These are phyloP conservation scores for Anas platyrhynchos DNA, from an alignment of 2,113 vertebrate genomes.

Conservation along the genomic window DNA sequence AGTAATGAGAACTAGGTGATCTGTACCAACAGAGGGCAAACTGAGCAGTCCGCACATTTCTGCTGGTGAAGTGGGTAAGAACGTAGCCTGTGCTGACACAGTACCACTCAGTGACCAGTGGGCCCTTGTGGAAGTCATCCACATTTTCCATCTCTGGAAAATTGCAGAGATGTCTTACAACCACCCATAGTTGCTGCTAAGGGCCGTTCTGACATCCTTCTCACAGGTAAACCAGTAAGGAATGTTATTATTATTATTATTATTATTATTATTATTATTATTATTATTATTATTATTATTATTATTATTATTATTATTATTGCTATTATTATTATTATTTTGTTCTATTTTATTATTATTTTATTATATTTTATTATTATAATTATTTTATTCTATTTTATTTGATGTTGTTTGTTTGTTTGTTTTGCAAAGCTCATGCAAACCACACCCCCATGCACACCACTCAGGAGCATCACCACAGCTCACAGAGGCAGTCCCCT, in stretches of 20 bases:
- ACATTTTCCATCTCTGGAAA: not conserved
- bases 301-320: too few species aligned
- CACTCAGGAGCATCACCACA: fast-evolving
- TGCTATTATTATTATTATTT: too few species aligned
- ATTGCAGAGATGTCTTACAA: not conserved
- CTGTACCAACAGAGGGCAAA: fast-evolving
- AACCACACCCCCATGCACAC: fast-evolving
- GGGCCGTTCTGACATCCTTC: not conserved
- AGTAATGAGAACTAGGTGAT: not conserved
- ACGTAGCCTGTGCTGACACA: fast-evolving
- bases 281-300: too few species aligned
- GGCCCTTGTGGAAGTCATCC: not conserved
- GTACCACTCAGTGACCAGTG: fast-evolving
- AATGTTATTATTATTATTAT: too few species aligned
- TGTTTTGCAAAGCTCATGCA: not conserved
- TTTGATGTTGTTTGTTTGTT: not conserved
- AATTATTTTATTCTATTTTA: too few species aligned
- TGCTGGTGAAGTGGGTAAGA: not conserved
- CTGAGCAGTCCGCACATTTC: not conserved
- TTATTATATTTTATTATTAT: too few species aligned
- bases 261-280: too few species aligned
- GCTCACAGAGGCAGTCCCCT: not conserved
- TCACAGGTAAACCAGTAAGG: not conserved
- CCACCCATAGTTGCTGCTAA: not conserved
- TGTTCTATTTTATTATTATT: too few species aligned